These are phyloP conservation scores for Catharus ustulatus DNA, from an alignment of 2,797 vertebrate species.

Conservation along the genomic window DNA sequence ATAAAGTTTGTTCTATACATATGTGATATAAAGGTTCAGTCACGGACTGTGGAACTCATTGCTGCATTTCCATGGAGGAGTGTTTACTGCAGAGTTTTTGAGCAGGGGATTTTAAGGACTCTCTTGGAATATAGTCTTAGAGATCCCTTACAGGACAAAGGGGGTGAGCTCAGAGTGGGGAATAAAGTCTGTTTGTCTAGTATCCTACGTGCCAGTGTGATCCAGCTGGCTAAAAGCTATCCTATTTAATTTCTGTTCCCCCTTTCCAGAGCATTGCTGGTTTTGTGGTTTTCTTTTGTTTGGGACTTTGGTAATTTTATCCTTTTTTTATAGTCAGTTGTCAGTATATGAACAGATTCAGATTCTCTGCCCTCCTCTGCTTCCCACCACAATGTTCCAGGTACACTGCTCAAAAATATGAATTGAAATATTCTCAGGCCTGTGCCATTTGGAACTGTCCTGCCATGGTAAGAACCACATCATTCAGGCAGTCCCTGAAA, in stretches of 20 bases:
- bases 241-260: background rate
- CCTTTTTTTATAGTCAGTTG: background rate
- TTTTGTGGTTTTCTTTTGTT: background rate
- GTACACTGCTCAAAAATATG: background rate
- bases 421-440: background rate
- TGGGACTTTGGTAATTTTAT: background rate
- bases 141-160: background rate
- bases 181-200: background rate
- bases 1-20: background rate
- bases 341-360: background rate
- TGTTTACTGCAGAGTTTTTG: background rate
- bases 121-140: background rate
- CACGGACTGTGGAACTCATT: background rate
- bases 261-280: background rate
- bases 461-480: background rate
- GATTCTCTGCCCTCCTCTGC: fast-evolving
- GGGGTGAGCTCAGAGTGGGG: background rate
- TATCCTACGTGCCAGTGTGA: background rate
- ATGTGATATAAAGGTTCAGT: background rate
- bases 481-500: background rate
- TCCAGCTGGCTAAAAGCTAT: background rate
- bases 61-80: background rate
- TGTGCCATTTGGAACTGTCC: background rate
- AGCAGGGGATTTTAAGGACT: background rate
- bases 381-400: background rate